Base-by-base conservation (phyloP, 2,113 vertebrate species). In the Menura novaehollandiae region DNA sequence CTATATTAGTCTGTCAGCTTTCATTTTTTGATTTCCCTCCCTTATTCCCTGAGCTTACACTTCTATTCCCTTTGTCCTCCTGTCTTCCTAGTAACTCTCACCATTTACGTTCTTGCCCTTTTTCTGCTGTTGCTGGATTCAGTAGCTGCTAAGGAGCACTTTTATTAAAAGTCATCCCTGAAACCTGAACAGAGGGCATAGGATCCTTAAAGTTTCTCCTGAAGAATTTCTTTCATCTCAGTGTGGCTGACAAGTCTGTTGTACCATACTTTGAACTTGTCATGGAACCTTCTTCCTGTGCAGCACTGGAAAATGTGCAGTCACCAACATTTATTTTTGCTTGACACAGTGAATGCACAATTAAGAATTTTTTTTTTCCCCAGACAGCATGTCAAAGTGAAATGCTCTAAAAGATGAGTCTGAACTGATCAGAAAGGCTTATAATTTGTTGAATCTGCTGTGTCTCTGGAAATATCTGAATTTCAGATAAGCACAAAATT, bases 21-120 rank as follows among this genome's bases (percentile, higher is more conserved):
- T 95, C 80, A 95, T 85, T 92, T 96, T 92, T 89, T 94, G 23
- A 22, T 85, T 94, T 94, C 35, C 26, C 24, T 92, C 52, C 68
- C n/a, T 53, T 84, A 35, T 60, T 95, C 80, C 73, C 80, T 63
- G 58, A 59, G 86, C 94, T 82, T 75, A 56, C 49, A 11, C 71
- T 78, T 81, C 8, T 60, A 0, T 79, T 89, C 64, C 79, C 41
- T 94, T 92, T 93, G 69, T 81, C 84, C 73, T 87, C 17, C 49
- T 92, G 35, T 92, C 76, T 81, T 87, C 58, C 52, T 59, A 15
- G 30, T 64, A 73, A 52, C 75, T 92, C 71, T 67, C n/a, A 56
- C 56, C 35, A 33, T 89, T 71, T 75, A 71, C 75, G 51, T 39
- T 66, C 72, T 83, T 73, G 22, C 53, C 53, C 35, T 59, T 85